A percentile compares a stretch with the other conserved stretches of the same genome.
phyloP scores from a whole-genome alignment of 2,888 invertebrate species.

The Osmoderma eremita region DNA sequence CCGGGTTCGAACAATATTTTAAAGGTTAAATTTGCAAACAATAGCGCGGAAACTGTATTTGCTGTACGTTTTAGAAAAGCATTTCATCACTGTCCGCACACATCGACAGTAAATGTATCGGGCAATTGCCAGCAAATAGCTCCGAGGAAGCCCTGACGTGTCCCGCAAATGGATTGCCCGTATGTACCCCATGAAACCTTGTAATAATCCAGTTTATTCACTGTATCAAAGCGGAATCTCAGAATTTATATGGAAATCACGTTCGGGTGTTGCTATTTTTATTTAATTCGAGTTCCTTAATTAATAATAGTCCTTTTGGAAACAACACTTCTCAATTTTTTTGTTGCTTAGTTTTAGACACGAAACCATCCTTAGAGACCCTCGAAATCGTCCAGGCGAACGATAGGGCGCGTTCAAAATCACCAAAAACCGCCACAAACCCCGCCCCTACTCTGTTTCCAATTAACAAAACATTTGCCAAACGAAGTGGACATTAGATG shows the following conservation, averaged over 20 bases:
- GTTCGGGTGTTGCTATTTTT: neutral
- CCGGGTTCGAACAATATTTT: too few relatives aligned
- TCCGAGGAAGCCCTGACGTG: constrained; percentile 49
- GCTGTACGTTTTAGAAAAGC: constrained; percentile 43
- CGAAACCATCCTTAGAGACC: too few relatives aligned
- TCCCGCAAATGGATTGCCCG: constrained; percentile 43
- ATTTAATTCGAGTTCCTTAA: too few relatives aligned
- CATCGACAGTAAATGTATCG: constrained; percentile 53
- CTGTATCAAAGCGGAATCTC: constrained; percentile 21
- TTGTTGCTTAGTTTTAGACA: too few relatives aligned
- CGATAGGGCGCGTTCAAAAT: too few relatives aligned
- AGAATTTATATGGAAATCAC: constrained; percentile 18
- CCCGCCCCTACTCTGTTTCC: constrained; percentile 11
- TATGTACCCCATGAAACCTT: constrained; percentile 27
- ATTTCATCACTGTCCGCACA: constrained; percentile 51
- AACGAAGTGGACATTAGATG: constrained; percentile 14
- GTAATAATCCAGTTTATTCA: constrained; percentile 25
- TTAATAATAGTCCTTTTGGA: too few relatives aligned
- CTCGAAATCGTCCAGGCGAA: too few relatives aligned
- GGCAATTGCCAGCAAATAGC: constrained; percentile 56
- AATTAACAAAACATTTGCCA: constrained; percentile 22
- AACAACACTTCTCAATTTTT: too few relatives aligned
- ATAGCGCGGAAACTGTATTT: constrained; percentile 45
- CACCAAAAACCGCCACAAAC: neutral
- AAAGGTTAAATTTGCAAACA: neutral